Evolutionary conservation across 2,797 vertebrate species (phyloP).

Genomic region (Anisognathus igniventris): DNA sequence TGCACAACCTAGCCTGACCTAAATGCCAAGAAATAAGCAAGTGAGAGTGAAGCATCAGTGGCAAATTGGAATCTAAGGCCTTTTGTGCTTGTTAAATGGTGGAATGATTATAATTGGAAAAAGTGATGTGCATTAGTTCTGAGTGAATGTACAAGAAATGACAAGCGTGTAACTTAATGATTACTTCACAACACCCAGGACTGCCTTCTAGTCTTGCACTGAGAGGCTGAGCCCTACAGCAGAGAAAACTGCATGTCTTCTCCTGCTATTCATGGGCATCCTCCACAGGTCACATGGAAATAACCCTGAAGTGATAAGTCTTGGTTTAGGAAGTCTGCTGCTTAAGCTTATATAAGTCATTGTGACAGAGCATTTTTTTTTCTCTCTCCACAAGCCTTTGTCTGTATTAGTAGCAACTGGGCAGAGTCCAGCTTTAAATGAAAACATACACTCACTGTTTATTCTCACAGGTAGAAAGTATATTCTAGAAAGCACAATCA

Average conservation of each 20-base stretch:
- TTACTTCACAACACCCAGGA: slow-evolving; percentile 76
- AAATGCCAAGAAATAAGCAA: slow-evolving; percentile 81
- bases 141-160: slow-evolving; percentile 87
- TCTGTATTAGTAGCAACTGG: slow-evolving; percentile 36
- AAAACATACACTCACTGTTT: slow-evolving; percentile 51
- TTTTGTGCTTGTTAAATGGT: slow-evolving; percentile 88
- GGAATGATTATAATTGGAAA: slow-evolving; percentile 86
- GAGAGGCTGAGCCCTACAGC: slow-evolving; percentile 74
- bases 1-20: slow-evolving; percentile 69
- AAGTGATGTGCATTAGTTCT: slow-evolving; percentile 87
- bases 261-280: slow-evolving; percentile 74
- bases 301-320: slow-evolving; percentile 81
- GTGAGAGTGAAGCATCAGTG: slow-evolving; percentile 78
- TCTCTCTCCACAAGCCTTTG: slow-evolving; percentile 51
- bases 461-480: slow-evolving; percentile 14
- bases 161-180: slow-evolving; percentile 85
- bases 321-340: slow-evolving; percentile 76
- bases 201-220: slow-evolving; percentile 68
- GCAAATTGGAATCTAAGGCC: slow-evolving; percentile 83
- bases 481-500: not conserved
- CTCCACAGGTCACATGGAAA: slow-evolving; percentile 81
- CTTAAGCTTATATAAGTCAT: slow-evolving; percentile 76
- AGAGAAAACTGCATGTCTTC: slow-evolving; percentile 75
- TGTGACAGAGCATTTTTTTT: slow-evolving; percentile 65
- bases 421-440: slow-evolving; percentile 62